A percentile compares a stretch with the other conserved stretches of the same genome.
These are phyloP conservation scores for Enteromius trimaculatus DNA, from an alignment of 2,797 vertebrate genomes.

Conservation along the genomic window DNA sequence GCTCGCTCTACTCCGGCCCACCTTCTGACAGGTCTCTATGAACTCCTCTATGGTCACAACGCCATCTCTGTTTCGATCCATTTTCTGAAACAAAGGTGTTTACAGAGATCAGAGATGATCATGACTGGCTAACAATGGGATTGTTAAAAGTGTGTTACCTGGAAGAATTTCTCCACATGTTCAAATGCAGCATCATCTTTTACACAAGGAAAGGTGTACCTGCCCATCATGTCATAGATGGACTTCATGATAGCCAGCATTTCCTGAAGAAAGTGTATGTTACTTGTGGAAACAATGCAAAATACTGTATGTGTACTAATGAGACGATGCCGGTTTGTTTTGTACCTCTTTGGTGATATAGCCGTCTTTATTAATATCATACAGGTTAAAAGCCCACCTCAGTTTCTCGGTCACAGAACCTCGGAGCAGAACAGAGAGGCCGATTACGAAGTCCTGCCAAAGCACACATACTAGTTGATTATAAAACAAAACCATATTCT, in stretches of 20 bases:
- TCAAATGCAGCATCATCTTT: slow-evolving; percentile 81
- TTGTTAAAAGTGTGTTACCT: slow-evolving; percentile 74
- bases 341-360: slow-evolving; percentile 91
- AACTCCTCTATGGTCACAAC: slow-evolving; percentile 97
- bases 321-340: neutral
- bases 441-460: slow-evolving; percentile 90
- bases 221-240: slow-evolving; percentile 97
- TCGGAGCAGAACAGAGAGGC: slow-evolving; percentile 89
- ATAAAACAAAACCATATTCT: neutral
- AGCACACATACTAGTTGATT: neutral
- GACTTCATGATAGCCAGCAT: slow-evolving; percentile 95
- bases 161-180: slow-evolving; percentile 94
- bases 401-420: slow-evolving; percentile 93
- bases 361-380: slow-evolving; percentile 96
- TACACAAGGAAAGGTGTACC: slow-evolving; percentile 84
- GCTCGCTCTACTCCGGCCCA: slow-evolving; percentile 60
- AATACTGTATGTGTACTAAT: neutral
- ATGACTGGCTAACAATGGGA: neutral
- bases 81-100: slow-evolving; percentile 82
- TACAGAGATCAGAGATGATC: neutral
- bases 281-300: neutral
- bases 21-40: slow-evolving; percentile 94
- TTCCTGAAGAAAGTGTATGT: slow-evolving; percentile 75
- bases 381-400: slow-evolving; percentile 94
- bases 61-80: slow-evolving; percentile 95